A percentile compares a stretch with the other conserved stretches of the same genome.
These are phyloP conservation scores for Trissoscelio sp. DNA, from an alignment of 2,888 invertebrate genomes.

Conservation along the genomic window DNA sequence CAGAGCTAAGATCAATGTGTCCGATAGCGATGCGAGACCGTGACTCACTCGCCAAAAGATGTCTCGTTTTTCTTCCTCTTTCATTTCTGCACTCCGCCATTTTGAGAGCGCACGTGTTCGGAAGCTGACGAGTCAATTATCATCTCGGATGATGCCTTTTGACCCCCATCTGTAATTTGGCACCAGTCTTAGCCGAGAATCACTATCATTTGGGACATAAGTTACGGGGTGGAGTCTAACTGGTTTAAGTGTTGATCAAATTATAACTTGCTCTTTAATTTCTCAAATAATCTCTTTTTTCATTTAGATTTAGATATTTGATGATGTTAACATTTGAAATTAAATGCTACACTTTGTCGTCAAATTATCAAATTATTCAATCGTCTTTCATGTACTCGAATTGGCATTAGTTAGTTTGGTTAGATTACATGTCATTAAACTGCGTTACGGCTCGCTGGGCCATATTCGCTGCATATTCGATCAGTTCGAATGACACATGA, in stretches of 20 bases:
- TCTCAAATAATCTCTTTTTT: neutral
- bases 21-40: constrained; percentile 59
- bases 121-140: constrained; percentile 68
- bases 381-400: constrained; percentile 43
- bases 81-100: constrained; percentile 42
- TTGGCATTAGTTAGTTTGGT: constrained; percentile 59
- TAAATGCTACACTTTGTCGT: constrained; percentile 37
- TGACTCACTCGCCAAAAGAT: constrained; percentile 68
- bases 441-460: constrained; percentile 73
- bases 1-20: constrained; percentile 49
- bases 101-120: constrained; percentile 62
- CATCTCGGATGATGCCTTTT: constrained; percentile 46
- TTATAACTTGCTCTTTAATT: neutral
- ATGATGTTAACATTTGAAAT: constrained; percentile 18
- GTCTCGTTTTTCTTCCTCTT: constrained; percentile 35
- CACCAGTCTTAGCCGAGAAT: constrained; percentile 38
- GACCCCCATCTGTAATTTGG: constrained; percentile 49
- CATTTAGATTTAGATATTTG: neutral
- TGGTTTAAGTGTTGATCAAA: constrained; percentile 8
- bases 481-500: constrained; percentile 69
- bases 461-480: constrained; percentile 74
- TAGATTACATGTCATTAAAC: constrained; percentile 75
- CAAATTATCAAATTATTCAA: constrained; percentile 57
- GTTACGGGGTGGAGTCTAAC: neutral
- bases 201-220: constrained; percentile 30